Evolutionary conservation across 1,140 invertebrate genomes (phyloP).

Genomic region (honey bee (Apis mellifera)): DNA sequence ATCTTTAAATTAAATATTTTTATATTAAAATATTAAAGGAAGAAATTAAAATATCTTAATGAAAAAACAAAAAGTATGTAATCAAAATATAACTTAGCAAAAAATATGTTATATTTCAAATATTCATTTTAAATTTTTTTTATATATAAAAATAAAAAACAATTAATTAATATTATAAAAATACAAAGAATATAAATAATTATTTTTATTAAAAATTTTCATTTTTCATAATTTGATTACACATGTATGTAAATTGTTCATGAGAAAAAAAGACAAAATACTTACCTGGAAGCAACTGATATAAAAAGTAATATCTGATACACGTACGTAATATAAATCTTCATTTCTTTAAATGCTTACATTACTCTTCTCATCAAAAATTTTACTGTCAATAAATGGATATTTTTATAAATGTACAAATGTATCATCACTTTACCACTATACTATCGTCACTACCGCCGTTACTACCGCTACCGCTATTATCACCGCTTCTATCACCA

Average conservation of each 20-base stretch:
- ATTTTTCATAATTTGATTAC: background rate
- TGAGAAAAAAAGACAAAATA: background rate
- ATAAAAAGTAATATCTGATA: constrained; percentile 83
- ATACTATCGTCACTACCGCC: constrained; percentile 22
- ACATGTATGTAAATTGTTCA: constrained; percentile 12
- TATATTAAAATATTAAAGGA: too few relatives aligned
- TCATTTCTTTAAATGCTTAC: constrained; percentile 79
- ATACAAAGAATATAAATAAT: background rate
- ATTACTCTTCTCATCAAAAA: constrained; percentile 30
- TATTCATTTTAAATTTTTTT: too few relatives aligned
- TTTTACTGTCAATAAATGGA: constrained; percentile 20
- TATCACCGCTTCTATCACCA: constrained; percentile 20
- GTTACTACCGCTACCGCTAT: constrained; percentile 33
- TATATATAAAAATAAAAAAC: background rate
- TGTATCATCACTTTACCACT: constrained; percentile 13
- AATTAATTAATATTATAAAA: background rate
- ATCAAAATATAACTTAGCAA: too few relatives aligned
- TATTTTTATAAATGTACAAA: constrained; percentile 8
- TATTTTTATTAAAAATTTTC: too few relatives aligned
- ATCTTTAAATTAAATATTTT: too few relatives aligned
- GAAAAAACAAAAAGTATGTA: too few relatives aligned
- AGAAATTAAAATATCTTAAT: too few relatives aligned
- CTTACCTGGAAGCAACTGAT: constrained; percentile 82
- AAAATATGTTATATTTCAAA: too few relatives aligned
- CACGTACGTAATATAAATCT: constrained; percentile 81